Percentiles rank a stretch among this genome's conserved stretches.
Evolutionary conservation across 2,797 vertebrate genomes (phyloP).

Genomic region (Ispidina lecontei): DNA sequence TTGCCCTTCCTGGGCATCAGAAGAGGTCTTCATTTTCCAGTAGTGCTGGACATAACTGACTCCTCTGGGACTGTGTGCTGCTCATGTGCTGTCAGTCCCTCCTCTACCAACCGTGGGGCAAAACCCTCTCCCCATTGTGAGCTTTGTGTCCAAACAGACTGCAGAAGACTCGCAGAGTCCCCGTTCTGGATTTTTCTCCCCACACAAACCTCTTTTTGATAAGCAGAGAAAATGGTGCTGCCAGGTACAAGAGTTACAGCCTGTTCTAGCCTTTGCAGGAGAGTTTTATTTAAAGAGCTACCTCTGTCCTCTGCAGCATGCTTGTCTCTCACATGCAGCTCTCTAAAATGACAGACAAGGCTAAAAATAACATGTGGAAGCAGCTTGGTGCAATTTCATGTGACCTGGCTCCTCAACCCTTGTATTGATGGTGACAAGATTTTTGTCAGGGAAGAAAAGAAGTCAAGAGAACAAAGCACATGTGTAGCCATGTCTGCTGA

Average conservation of each 20-base stretch:
- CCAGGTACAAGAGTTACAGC: background rate
- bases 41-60: accelerated
- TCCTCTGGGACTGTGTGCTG: background rate
- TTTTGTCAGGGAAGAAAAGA: background rate
- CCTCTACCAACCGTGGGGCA: background rate
- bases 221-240: background rate
- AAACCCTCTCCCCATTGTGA: background rate
- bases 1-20: background rate
- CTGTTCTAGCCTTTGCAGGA: background rate
- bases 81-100: background rate
- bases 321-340: background rate
- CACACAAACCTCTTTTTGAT: background rate
- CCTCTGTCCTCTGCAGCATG: conserved; percentile 33
- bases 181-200: accelerated
- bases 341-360: conserved; percentile 41
- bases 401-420: conserved; percentile 23
- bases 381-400: conserved; percentile 37
- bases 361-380: conserved; percentile 50
- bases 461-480: background rate
- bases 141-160: background rate
- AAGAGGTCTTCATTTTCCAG: background rate
- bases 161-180: background rate
- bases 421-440: background rate
- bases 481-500: background rate
- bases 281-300: conserved; percentile 52